phyloP scores from a whole-genome alignment of 2,113 vertebrate genomes.

The Trogon surrucura region DNA sequence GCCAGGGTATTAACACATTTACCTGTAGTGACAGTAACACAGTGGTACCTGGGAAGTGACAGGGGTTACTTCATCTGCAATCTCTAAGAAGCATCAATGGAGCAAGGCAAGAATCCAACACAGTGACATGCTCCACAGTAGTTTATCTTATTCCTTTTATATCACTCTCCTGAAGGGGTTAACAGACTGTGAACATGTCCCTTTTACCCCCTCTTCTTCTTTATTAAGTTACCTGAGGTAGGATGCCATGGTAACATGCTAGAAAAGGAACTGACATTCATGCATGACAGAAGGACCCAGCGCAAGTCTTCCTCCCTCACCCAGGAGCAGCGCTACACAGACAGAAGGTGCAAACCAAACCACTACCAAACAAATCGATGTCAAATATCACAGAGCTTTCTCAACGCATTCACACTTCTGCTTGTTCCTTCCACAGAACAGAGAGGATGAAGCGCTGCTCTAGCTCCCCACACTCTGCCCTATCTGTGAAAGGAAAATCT shows the following conservation, averaged over 20 bases:
- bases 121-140: neutral
- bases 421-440: neutral
- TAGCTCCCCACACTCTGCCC: neutral
- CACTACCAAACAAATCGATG: neutral
- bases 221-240: neutral
- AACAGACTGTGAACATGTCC: neutral
- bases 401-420: fast-evolving
- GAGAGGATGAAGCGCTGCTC: neutral
- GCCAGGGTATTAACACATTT: neutral
- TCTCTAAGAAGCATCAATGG: neutral
- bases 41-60: neutral
- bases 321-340: neutral
- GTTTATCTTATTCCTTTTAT: neutral
- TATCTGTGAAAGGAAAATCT: neutral
- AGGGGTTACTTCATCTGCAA: neutral
- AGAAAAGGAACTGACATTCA: neutral
- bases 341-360: neutral
- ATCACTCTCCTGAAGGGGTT: neutral
- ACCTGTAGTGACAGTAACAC: neutral
- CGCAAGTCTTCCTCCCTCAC: neutral
- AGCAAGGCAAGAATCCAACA: neutral
- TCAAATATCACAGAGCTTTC: neutral
- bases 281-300: neutral
- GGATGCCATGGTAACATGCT: neutral
- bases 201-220: neutral